A percentile compares a stretch with the other conserved stretches of the same genome.
phyloP scores from a whole-genome alignment of 2,113 vertebrate genomes.

The Sceloporus tristichus region DNA sequence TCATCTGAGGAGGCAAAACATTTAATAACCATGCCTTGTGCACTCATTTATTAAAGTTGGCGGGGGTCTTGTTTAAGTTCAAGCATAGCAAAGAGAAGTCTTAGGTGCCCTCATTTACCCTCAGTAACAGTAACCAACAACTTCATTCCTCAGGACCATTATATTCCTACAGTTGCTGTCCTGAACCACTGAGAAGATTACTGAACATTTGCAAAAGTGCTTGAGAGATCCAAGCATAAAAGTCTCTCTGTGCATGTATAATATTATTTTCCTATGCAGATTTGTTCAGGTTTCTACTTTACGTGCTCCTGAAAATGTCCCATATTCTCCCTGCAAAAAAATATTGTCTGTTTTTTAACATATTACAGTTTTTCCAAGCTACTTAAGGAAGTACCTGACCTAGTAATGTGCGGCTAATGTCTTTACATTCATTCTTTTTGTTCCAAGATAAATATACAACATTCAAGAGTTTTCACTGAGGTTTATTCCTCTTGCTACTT shows the following conservation, averaged over 20 bases:
- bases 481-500: constrained; percentile 15
- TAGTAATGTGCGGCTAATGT: constrained; percentile 2
- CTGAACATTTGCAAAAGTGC: background rate
- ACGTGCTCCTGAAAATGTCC: constrained; percentile 24
- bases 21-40: background rate
- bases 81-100: background rate
- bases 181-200: background rate
- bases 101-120: background rate
- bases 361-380: constrained; percentile 23
- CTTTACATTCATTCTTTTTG: constrained; percentile 31
- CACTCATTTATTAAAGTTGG: background rate
- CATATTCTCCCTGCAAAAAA: constrained; percentile 21
- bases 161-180: background rate
- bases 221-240: constrained; percentile 23
- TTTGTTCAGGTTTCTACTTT: constrained; percentile 13
- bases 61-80: background rate
- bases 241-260: background rate
- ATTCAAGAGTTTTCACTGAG: constrained; percentile 28
- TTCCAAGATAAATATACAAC: constrained; percentile 41
- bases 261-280: constrained; percentile 1
- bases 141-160: background rate
- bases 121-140: background rate
- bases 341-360: constrained; percentile 31
- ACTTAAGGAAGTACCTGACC: constrained; percentile 39
- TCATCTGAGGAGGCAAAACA: background rate